Percentiles rank a stretch among this genome's conserved stretches.
phyloP scores from a whole-genome alignment of 2,113 vertebrate species.

The Procavia capensis region DNA sequence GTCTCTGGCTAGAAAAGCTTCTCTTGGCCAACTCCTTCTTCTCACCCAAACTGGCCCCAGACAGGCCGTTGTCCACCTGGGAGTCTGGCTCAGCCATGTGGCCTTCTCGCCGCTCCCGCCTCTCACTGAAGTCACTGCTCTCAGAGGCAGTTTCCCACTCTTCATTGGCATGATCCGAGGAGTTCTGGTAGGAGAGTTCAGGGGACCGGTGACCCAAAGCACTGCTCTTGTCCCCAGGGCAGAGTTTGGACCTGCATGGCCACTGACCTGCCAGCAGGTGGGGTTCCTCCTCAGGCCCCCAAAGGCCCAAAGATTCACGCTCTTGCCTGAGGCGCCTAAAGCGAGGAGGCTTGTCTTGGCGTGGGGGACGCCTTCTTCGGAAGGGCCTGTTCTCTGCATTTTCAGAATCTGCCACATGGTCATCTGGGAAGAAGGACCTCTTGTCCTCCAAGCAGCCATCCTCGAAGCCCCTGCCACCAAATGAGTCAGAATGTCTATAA shows the following conservation, averaged over 20 bases:
- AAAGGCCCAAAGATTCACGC: constrained; percentile 91
- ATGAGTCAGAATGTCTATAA: constrained; percentile 89
- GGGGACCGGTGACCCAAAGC: constrained; percentile 84
- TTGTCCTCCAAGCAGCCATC: constrained; percentile 90
- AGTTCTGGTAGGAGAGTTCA: constrained; percentile 89
- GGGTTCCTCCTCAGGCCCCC: constrained; percentile 93
- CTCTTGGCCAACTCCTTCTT: constrained; percentile 97
- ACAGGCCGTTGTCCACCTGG: constrained; percentile 87
- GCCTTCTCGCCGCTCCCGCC: constrained; percentile 90
- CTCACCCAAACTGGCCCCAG: constrained; percentile 89
- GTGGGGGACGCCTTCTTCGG: constrained; percentile 93
- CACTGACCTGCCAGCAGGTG: constrained; percentile 90
- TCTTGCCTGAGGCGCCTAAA: constrained; percentile 96
- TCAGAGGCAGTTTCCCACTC: constrained; percentile 99
- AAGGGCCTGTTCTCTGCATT: constrained; percentile 93
- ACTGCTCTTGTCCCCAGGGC: constrained; percentile 87
- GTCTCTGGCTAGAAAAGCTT: constrained; percentile 98
- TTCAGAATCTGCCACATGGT: constrained; percentile 90
- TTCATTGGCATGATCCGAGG: constrained; percentile 90
- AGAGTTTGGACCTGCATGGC: constrained; percentile 88
- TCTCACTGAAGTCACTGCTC: constrained; percentile 96
- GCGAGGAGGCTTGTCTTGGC: constrained; percentile 97
- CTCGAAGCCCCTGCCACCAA: constrained; percentile 90
- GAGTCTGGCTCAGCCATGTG: constrained; percentile 84
- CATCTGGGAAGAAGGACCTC: constrained; percentile 87